Evolutionary conservation across 92 coral and sea anemone species (phyloP).

Genomic region (Phenganax stokvisi): DNA sequence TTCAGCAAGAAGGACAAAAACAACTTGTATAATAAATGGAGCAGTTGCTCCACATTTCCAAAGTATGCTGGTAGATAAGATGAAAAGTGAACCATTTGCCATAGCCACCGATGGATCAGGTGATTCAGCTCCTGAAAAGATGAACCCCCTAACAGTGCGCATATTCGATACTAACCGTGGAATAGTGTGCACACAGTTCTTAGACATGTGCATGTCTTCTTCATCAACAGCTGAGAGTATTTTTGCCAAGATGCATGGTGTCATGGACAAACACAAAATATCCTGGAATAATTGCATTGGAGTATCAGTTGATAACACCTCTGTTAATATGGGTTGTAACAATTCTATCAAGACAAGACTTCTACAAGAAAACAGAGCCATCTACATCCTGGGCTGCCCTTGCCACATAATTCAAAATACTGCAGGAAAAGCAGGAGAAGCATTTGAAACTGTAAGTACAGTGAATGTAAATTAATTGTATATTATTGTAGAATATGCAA

Average conservation of each 20-base stretch:
- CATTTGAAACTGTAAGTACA: constrained; percentile 42
- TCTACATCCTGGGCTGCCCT: constrained; percentile 52
- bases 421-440: constrained; percentile 51
- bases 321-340: constrained; percentile 46
- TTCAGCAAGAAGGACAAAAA: constrained; percentile 36
- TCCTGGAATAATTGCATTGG: constrained; percentile 53
- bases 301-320: constrained; percentile 37
- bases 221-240: constrained; percentile 31
- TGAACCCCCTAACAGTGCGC: constrained; percentile 28
- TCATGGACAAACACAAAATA: background rate
- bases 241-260: background rate
- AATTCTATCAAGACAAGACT: constrained; percentile 52
- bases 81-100: constrained; percentile 20
- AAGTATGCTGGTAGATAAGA: constrained; percentile 9
- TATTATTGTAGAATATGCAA: constrained; percentile 39
- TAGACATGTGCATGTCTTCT: constrained; percentile 36
- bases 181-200: constrained; percentile 17
- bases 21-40: constrained; percentile 8
- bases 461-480: constrained; percentile 47
- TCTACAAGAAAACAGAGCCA: constrained; percentile 43
- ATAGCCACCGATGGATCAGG: constrained; percentile 29
- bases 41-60: constrained; percentile 6
- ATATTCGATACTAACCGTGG: constrained; percentile 5
- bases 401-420: constrained; percentile 50
- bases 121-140: constrained; percentile 30